Conservation (phyloP, 2,797 vertebrate species). For the Myripristis murdjan region DNA sequence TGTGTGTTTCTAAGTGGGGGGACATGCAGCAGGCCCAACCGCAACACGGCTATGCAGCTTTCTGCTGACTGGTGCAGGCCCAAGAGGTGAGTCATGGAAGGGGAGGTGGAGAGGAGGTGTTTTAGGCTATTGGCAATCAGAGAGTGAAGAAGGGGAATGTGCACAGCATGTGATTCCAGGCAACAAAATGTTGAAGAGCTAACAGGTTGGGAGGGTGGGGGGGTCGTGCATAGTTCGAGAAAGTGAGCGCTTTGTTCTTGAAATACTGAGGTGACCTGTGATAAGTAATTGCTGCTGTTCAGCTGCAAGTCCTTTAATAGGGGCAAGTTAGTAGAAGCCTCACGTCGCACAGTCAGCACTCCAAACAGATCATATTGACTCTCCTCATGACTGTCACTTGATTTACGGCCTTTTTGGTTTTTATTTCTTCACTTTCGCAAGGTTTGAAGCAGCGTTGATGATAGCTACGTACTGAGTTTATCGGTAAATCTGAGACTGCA, state of each 20-base stretch:
- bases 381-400: background rate
- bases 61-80: slow-evolving; percentile 83
- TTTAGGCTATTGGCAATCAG: slow-evolving; percentile 49
- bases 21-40: slow-evolving; percentile 69
- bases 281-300: slow-evolving; percentile 5
- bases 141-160: slow-evolving; percentile 46
- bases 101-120: slow-evolving; percentile 18
- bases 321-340: too few species aligned
- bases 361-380: slow-evolving; percentile 4
- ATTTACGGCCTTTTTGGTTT: slow-evolving; percentile 1
- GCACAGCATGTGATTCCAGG: slow-evolving; percentile 35
- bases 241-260: slow-evolving; percentile 51
- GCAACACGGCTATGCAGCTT: slow-evolving; percentile 62
- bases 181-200: slow-evolving; percentile 22
- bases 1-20: background rate
- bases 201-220: background rate
- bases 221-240: slow-evolving; percentile 47
- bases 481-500: slow-evolving; percentile 6
- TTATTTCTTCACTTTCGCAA: slow-evolving; percentile 27
- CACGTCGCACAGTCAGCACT: background rate
- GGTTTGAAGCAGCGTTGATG: slow-evolving; percentile 31
- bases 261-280: slow-evolving; percentile 38
- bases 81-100: slow-evolving; percentile 80
- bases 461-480: background rate
- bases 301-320: slow-evolving; percentile 1